These are phyloP conservation scores for Cryptophagus acutangulus DNA, from an alignment of 2,888 invertebrate species.

Conservation along the genomic window DNA sequence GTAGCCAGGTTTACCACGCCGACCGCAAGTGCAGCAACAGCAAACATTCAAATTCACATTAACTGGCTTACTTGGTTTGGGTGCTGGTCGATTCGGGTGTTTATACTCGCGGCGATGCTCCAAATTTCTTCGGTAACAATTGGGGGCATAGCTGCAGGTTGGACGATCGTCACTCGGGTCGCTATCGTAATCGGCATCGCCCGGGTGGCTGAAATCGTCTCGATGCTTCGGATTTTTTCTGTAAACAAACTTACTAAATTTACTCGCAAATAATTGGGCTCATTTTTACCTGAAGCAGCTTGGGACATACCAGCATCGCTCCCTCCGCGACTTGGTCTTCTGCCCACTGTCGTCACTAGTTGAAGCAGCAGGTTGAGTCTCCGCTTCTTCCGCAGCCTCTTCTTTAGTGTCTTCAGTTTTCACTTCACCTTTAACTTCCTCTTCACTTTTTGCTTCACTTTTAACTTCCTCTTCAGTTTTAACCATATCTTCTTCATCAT, in stretches of 20 bases:
- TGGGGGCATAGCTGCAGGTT: conserved; percentile 55
- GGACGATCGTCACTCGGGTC: conserved; percentile 46
- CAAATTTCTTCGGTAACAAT: conserved; percentile 55
- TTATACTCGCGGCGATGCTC: conserved; percentile 55
- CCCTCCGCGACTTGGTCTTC: conserved; percentile 3
- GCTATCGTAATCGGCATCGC: conserved; percentile 56
- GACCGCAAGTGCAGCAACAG: no score
- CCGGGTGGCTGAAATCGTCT: conserved; percentile 59
- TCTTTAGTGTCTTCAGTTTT: background rate
- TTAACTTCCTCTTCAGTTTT: background rate
- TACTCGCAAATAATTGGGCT: conserved; percentile 6
- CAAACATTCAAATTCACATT: conserved; percentile 16
- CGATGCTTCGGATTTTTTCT: conserved; percentile 60
- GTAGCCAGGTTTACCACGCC: conserved; percentile 28
- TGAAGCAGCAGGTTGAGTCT: conserved; percentile 3
- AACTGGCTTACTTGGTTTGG: conserved; percentile 24
- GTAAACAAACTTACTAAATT: conserved; percentile 15
- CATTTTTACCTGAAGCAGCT: conserved; percentile 57
- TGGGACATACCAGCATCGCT: conserved; percentile 58
- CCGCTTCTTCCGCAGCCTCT: conserved; percentile 7
- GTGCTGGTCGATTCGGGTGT: conserved; percentile 43
- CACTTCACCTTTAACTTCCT: conserved; percentile 9
- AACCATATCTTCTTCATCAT: conserved; percentile 3
- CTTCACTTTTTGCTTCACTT: conserved; percentile 8
- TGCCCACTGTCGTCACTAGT: background rate